phyloP scores from a whole-genome alignment of 2,888 invertebrate genomes.

The Tenthredo notha region DNA sequence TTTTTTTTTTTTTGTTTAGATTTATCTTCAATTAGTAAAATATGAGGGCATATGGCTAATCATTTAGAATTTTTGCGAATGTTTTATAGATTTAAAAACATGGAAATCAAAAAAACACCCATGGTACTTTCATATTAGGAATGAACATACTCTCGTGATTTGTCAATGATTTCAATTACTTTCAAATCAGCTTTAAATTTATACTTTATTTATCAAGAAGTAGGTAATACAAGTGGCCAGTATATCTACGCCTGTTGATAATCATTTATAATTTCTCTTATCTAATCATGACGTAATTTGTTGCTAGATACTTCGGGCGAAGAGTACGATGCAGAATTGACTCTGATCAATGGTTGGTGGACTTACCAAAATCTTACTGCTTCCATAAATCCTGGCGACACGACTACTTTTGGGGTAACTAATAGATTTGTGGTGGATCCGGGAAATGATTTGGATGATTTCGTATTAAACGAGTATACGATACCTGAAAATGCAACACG shows the following conservation, averaged over 20 bases:
- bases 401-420: background rate
- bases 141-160: background rate
- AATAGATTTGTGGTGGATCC: background rate
- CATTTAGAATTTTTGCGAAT: background rate
- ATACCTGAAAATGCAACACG: background rate
- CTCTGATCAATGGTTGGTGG: background rate
- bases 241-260: too few species aligned
- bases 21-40: background rate
- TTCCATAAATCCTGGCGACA: background rate
- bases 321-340: background rate
- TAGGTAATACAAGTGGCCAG: background rate
- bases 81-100: background rate
- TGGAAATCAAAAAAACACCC: background rate
- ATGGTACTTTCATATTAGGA: background rate
- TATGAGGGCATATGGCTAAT: too few species aligned
- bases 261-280: background rate
- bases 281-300: background rate
- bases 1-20: background rate
- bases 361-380: slow-evolving; percentile 5
- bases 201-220: background rate
- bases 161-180: background rate
- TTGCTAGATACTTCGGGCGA: background rate
- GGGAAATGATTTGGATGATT: background rate
- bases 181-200: background rate
- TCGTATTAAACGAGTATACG: background rate